These are phyloP conservation scores for Axea sp. DNA, from an alignment of 2,888 invertebrate species.

Conservation along the genomic window DNA sequence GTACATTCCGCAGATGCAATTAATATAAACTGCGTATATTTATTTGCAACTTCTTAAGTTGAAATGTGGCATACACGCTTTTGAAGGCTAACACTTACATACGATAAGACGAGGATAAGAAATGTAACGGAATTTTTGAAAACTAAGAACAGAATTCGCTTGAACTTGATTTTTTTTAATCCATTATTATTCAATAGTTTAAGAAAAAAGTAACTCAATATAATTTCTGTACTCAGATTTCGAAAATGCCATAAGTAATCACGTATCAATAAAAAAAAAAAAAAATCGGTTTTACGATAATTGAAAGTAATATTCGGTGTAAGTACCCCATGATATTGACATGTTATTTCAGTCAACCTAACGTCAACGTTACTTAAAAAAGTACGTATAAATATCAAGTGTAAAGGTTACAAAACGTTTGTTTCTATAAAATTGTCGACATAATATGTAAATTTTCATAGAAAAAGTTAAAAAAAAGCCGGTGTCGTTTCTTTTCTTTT, in stretches of 20 bases:
- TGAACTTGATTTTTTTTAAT: too few species aligned
- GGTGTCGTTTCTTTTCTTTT: too few species aligned
- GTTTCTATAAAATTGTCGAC: conserved; percentile 3
- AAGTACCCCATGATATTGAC: conserved; percentile 26
- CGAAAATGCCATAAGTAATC: too few species aligned
- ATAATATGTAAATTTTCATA: background rate
- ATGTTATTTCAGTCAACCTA: background rate
- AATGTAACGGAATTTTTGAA: too few species aligned
- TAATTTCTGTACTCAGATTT: too few species aligned
- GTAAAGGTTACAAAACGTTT: conserved; percentile 4
- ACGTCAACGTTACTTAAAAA: background rate
- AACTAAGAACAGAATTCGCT: too few species aligned
- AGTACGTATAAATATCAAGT: conserved; percentile 6
- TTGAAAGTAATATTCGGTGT: conserved; percentile 8
- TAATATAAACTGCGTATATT: background rate
- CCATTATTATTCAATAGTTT: too few species aligned
- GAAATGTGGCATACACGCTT: conserved; percentile 19
- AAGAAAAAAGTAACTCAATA: too few species aligned
- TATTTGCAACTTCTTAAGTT: background rate
- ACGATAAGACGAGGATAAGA: conserved; percentile 32
- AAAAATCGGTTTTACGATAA: background rate
- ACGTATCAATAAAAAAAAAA: conserved; percentile 5
- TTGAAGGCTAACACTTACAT: conserved; percentile 26
- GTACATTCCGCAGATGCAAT: conserved; percentile 2
- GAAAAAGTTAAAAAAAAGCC: too few species aligned